These are phyloP conservation scores for Ptychadena robeensis DNA, from an alignment of 2,797 vertebrate genomes.

Conservation along the genomic window DNA sequence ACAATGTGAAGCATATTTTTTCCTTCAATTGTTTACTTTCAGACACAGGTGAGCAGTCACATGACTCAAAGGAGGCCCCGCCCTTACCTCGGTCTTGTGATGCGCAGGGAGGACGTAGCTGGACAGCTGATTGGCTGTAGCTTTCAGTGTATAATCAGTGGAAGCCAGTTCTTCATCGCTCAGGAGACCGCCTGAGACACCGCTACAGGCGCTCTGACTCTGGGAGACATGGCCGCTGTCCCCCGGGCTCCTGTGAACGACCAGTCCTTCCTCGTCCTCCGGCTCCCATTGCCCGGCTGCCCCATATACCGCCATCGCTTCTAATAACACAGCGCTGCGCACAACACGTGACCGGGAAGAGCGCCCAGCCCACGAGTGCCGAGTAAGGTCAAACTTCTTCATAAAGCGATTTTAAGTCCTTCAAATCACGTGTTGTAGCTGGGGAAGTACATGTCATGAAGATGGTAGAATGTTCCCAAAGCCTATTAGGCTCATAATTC, in stretches of 20 bases:
- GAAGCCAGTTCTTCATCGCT: constrained; percentile 68
- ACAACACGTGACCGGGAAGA: constrained; percentile 9
- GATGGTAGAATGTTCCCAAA: too few species aligned
- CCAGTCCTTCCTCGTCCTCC: constrained; percentile 74
- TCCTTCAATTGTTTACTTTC: too few species aligned
- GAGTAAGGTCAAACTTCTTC: background rate
- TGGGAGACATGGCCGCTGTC: constrained; percentile 94
- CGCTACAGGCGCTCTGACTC: constrained; percentile 88
- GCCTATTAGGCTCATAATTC: too few species aligned
- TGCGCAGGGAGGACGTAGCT: constrained; percentile 78
- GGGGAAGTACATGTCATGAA: too few species aligned
- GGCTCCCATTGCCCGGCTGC: background rate
- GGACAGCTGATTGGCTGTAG: constrained; percentile 77
- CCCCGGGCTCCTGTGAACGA: constrained; percentile 62
- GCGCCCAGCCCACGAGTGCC: constrained; percentile 6
- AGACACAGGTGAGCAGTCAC: background rate
- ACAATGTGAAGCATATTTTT: too few species aligned
- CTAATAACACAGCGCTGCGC: background rate
- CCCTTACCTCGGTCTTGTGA: constrained; percentile 81
- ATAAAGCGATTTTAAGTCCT: constrained; percentile 13
- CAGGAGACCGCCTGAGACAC: constrained; percentile 78
- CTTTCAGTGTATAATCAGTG: constrained; percentile 67
- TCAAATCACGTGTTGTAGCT: too few species aligned
- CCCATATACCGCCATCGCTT: constrained; percentile 14
- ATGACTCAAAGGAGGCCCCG: background rate